Conservation (phyloP, 2,113 vertebrate species). For the Poeciliopsis occidentalis region DNA sequence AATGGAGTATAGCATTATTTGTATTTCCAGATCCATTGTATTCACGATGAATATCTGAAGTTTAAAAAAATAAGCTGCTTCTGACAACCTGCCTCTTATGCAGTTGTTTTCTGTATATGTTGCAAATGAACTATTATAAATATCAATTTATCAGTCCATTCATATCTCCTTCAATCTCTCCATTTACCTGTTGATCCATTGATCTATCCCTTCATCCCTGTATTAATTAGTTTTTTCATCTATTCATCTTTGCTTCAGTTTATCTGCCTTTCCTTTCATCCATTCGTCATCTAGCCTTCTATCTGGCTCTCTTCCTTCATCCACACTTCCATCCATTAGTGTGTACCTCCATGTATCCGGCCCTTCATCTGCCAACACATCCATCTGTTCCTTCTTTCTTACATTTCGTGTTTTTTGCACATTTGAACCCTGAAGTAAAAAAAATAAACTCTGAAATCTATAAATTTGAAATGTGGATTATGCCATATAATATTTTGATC, state of each 20-base stretch:
- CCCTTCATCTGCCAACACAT: neutral
- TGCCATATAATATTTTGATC: too few relatives aligned
- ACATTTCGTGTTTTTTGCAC: neutral
- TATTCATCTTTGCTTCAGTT: too few relatives aligned
- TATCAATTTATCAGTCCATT: too few relatives aligned
- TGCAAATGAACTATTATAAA: neutral
- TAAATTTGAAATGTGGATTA: too few relatives aligned
- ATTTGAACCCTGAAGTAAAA: neutral
- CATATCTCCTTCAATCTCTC: too few relatives aligned
- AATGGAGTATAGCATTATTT: neutral
- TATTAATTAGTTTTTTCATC: neutral
- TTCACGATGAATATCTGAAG: too few relatives aligned
- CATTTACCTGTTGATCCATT: neutral
- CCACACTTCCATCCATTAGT: too few relatives aligned
- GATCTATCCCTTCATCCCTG: neutral
- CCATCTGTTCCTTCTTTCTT: neutral
- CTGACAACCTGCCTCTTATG: neutral
- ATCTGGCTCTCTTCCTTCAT: neutral
- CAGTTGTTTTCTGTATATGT: neutral
- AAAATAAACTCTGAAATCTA: too few relatives aligned
- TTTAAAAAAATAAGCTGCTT: neutral
- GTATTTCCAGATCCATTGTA: neutral
- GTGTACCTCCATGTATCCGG: too few relatives aligned
- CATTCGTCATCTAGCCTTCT: too few relatives aligned
- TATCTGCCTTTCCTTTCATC: too few relatives aligned